Conservation (phyloP, 2,888 invertebrate genomes). For the Clivina fossor region DNA sequence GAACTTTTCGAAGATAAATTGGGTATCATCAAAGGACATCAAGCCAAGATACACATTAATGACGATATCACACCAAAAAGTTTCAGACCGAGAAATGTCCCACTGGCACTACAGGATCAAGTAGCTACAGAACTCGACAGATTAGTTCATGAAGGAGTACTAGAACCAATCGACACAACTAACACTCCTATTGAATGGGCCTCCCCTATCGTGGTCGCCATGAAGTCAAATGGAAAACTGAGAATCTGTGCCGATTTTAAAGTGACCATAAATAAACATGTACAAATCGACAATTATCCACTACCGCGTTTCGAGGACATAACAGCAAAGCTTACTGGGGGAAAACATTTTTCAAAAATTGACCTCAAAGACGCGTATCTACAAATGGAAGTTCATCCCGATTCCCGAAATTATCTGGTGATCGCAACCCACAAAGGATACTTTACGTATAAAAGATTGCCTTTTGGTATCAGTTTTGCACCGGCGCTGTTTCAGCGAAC, state of each 20-base stretch:
- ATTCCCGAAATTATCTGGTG: constrained; percentile 8
- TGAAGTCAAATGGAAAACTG: constrained; percentile 39
- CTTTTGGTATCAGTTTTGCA: constrained; percentile 35
- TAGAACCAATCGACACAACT: constrained; percentile 38
- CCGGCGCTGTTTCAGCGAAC: constrained; percentile 34
- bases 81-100: no score
- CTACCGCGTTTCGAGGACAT: constrained; percentile 36
- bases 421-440: constrained; percentile 19
- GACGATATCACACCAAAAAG: not conserved
- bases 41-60: constrained; percentile 1
- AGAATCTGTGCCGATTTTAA: constrained; percentile 38
- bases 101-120: constrained; percentile 35
- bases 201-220: constrained; percentile 37
- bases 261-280: constrained; percentile 37
- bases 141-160: constrained; percentile 35
- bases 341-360: constrained; percentile 33
- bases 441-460: constrained; percentile 32
- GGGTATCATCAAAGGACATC: not conserved
- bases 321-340: constrained; percentile 22
- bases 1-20: no score
- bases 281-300: constrained; percentile 29
- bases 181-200: constrained; percentile 39
- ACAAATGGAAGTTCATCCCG: constrained; percentile 30
- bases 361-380: constrained; percentile 33
- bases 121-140: constrained; percentile 38